phyloP scores from a whole-genome alignment of 2,888 invertebrate species.

The Autographa gamma region DNA sequence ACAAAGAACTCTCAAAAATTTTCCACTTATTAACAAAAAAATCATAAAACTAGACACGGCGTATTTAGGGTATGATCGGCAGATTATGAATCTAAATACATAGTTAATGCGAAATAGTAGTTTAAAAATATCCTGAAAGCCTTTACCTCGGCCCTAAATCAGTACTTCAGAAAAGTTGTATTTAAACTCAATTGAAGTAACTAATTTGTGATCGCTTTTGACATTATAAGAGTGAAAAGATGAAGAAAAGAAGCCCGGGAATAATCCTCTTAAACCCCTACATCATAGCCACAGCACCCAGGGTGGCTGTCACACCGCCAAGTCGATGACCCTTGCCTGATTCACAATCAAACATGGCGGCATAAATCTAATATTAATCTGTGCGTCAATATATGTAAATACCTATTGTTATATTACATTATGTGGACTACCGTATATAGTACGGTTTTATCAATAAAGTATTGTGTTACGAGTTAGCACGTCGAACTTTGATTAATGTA shows the following conservation, averaged over 20 bases:
- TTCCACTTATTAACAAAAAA: too few species aligned
- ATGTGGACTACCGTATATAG: background rate
- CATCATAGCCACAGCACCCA: background rate
- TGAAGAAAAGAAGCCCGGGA: background rate
- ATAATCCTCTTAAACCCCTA: background rate
- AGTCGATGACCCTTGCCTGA: conserved; percentile 34
- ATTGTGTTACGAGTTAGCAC: conserved; percentile 5
- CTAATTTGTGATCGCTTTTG: too few species aligned
- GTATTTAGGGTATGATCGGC: too few species aligned
- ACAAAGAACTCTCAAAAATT: too few species aligned
- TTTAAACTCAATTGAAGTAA: too few species aligned
- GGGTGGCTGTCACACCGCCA: conserved; percentile 1
- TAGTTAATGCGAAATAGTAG: too few species aligned
- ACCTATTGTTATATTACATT: conserved; percentile 13
- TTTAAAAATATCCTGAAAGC: too few species aligned
- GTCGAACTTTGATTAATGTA: background rate
- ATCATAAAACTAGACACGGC: too few species aligned
- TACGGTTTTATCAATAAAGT: background rate
- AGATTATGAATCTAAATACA: too few species aligned
- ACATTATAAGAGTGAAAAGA: too few species aligned
- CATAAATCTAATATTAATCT: conserved; percentile 34
- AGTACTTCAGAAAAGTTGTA: too few species aligned
- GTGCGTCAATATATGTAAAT: conserved; percentile 17
- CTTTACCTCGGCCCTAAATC: too few species aligned
- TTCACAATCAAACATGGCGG: conserved; percentile 40